Base-by-base conservation (phyloP, 1,140 invertebrate genomes). In the Notospermus geniculatus region DNA sequence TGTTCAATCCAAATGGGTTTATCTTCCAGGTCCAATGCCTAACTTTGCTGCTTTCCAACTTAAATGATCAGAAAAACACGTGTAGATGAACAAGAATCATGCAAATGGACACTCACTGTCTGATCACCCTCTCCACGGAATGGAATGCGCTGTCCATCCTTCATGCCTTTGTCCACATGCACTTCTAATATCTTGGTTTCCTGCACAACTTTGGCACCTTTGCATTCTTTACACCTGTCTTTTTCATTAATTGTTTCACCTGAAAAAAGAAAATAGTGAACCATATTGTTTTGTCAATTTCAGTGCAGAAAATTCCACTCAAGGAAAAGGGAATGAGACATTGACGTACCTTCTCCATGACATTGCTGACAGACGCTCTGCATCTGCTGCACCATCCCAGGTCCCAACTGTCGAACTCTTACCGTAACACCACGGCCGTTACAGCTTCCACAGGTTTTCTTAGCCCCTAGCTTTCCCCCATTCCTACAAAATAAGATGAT, bases 141-240 rank as follows among this genome's bases (percentile, higher is more conserved):
- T 23, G 90, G 85, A 62, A 99, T 97, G 81, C 93, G 98, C 78
- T 99, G 95, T 2, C 92, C 93, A 81, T 99, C 93, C 54, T 86
- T 86, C 96, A 98, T 99, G 52, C 85, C 96, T 78, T 97, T 97
- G 73, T 99, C 95, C 57, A 99, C 91, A 77, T 97, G 91, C n/a
- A 99, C 96, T 82, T 99, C 96, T 1, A 99, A 83, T 64, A 98
- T 92, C 82, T 98, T 98, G 36, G 93, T 89, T 71, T 96, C 93
- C 65, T 90, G 86, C 7, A 93, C 86, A 15, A 93, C 92, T 81
- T 97, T 98, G 66, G 90, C 90, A 17, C 96, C 97, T 76, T 89
- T 86, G 75, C 97, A 99, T 63, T 87, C 86, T 81, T 95, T 96
- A 84, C 96, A 99, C 54, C 71, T 74, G 60, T 81, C 79, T 59